phyloP scores from a whole-genome alignment of 2,797 vertebrate species.

The Tamandua tetradactyla region DNA sequence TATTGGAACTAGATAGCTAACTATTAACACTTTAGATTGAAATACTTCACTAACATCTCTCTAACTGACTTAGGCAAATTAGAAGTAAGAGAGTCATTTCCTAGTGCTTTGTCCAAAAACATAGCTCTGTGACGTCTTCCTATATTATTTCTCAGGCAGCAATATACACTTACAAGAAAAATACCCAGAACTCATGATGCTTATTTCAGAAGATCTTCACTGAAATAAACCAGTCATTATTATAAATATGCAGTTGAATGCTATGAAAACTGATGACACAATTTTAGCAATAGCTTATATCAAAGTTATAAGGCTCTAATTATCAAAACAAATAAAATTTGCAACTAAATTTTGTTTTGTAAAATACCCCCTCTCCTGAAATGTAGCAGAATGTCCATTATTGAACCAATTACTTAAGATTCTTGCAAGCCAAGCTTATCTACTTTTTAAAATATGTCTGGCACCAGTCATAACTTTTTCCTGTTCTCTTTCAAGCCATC shows the following conservation, averaged over 20 bases:
- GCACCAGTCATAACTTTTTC: not conserved
- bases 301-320: not conserved
- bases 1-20: constrained; percentile 13
- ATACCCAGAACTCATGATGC: not conserved
- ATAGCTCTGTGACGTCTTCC: not conserved
- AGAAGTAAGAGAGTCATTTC: constrained; percentile 30
- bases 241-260: not conserved
- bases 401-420: not conserved
- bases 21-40: constrained; percentile 17
- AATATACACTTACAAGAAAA: not conserved
- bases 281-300: not conserved
- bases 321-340: not conserved
- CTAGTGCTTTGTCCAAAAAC: not conserved
- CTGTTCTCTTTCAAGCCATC: not conserved
- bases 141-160: not conserved
- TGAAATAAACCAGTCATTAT: not conserved
- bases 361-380: not conserved
- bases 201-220: not conserved
- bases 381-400: not conserved
- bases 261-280: not conserved
- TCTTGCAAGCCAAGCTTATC: not conserved
- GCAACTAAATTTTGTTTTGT: not conserved
- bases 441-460: not conserved
- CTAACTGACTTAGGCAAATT: not conserved
- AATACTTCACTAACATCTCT: constrained; percentile 30